Percentiles rank a stretch among this genome's conserved stretches.
Conservation (phyloP, 2,113 vertebrate genomes). For the Oplegnathus fasciatus region DNA sequence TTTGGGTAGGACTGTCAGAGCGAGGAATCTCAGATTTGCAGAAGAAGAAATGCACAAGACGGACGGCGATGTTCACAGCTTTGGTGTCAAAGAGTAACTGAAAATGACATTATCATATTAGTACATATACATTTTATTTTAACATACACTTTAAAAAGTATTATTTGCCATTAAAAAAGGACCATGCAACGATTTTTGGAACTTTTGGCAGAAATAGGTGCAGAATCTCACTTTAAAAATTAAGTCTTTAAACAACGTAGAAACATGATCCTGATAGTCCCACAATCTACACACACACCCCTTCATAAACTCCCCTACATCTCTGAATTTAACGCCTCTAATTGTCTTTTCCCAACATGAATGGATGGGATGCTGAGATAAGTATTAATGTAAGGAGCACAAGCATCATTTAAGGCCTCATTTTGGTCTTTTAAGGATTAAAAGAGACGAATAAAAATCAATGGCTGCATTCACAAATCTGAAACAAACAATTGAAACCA, state of each 20-base stretch:
- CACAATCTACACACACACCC: not conserved
- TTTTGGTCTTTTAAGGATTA: not conserved
- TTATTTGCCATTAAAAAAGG: not conserved
- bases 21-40: constrained; percentile 27
- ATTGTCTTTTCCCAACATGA: not conserved
- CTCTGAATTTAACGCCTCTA: no score
- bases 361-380: not conserved
- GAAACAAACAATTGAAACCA: no score
- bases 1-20: constrained; percentile 50
- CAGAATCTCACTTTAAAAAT: not conserved
- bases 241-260: no score
- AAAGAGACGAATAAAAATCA: no score
- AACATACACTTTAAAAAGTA: no score
- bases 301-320: not conserved
- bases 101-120: not conserved
- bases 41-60: not conserved
- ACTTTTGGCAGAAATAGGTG: not conserved
- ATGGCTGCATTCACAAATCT: no score
- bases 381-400: not conserved
- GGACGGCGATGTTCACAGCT: not conserved
- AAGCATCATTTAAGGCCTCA: not conserved
- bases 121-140: not conserved
- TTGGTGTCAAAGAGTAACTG: not conserved
- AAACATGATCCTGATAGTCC: no score
- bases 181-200: not conserved